Conservation (phyloP, 1,140 invertebrate species). For the Pogonus chalceus region DNA sequence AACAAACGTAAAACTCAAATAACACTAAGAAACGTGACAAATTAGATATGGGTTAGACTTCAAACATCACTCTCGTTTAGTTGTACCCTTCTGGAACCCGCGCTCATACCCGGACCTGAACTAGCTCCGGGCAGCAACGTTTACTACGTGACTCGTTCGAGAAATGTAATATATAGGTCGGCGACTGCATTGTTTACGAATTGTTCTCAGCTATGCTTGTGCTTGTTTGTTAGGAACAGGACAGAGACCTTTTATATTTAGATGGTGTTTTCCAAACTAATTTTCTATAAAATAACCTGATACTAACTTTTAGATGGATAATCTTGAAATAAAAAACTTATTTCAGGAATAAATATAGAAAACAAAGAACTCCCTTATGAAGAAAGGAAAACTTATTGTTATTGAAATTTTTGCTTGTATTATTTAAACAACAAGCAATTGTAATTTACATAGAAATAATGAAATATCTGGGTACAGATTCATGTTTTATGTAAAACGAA, state of each 20-base stretch:
- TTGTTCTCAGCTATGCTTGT: neutral
- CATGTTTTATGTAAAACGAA: too few species aligned
- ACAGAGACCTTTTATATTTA: neutral
- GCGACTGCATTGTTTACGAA: neutral
- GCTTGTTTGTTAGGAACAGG: too few species aligned
- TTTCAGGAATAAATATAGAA: neutral
- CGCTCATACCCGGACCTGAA: neutral
- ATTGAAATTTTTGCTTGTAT: too few species aligned
- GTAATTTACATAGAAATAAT: too few species aligned
- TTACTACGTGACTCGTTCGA: neutral
- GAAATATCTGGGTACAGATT: too few species aligned
- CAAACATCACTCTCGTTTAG: neutral
- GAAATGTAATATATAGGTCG: slow-evolving; percentile 1
- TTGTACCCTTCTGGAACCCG: neutral
- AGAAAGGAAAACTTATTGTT: too few species aligned
- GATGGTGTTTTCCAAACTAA: neutral
- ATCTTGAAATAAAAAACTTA: neutral
- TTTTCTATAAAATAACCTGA: neutral
- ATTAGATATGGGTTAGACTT: neutral
- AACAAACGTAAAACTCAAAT: too few species aligned
- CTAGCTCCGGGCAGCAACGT: neutral
- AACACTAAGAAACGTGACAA: too few species aligned
- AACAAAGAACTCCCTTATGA: too few species aligned
- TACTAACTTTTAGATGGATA: neutral
- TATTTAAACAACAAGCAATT: too few species aligned